These are phyloP conservation scores for Euplagia quadripunctaria DNA, from an alignment of 2,888 invertebrate species.

Conservation along the genomic window DNA sequence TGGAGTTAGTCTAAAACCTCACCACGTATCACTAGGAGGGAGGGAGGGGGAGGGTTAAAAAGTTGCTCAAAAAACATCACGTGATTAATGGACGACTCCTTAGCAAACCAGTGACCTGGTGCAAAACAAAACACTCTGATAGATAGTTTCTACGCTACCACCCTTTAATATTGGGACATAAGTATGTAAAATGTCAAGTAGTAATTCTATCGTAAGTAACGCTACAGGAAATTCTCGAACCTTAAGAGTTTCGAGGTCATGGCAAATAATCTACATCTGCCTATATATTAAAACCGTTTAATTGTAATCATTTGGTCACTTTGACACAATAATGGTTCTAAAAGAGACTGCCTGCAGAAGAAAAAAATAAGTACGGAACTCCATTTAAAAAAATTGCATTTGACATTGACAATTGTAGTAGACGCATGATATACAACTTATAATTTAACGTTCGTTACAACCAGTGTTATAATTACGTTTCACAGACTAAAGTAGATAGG, in stretches of 20 bases:
- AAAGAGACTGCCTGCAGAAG: background rate
- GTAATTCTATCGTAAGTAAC: no score
- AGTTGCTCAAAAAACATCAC: no score
- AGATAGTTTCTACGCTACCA: background rate
- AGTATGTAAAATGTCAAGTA: no score
- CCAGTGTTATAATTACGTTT: conserved; percentile 20
- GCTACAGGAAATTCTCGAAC: no score
- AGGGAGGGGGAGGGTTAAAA: no score
- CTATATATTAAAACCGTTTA: background rate
- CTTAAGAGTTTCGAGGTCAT: no score
- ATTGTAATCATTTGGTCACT: background rate
- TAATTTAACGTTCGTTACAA: conserved; percentile 15
- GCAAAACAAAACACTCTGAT: no score
- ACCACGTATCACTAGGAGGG: no score
- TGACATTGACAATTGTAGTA: conserved; percentile 21
- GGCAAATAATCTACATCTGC: no score
- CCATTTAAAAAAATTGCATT: conserved; percentile 11
- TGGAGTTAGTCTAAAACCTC: no score
- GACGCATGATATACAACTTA: background rate
- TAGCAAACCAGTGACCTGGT: no score
- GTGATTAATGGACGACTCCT: no score
- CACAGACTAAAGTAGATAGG: background rate
- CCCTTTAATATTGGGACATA: background rate
- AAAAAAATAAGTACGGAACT: conserved; percentile 9
- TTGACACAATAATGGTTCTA: background rate